These are phyloP conservation scores for Pseudomyrmex pallidus DNA, from an alignment of 1,140 invertebrate species.

Conservation along the genomic window DNA sequence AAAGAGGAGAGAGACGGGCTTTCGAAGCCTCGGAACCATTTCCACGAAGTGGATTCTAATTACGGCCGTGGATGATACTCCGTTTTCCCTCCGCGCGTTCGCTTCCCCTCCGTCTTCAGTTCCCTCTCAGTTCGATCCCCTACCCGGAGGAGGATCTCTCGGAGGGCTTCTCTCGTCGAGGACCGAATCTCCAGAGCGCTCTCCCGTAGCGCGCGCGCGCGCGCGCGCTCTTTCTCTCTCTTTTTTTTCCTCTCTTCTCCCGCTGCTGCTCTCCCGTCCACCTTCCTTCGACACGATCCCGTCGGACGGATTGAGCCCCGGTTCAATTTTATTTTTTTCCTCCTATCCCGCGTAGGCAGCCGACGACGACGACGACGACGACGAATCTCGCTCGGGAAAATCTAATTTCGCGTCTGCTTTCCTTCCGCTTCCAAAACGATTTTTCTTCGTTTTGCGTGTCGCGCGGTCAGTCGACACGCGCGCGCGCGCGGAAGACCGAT, in stretches of 20 bases:
- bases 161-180: slow-evolving; percentile 2
- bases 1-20: slow-evolving; percentile 10
- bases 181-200: slow-evolving; percentile 36
- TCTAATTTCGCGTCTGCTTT: slow-evolving; percentile 68
- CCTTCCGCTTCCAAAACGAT: slow-evolving; percentile 50
- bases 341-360: not conserved
- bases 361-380: slow-evolving; percentile 42
- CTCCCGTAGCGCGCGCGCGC: not conserved
- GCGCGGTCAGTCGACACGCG: slow-evolving; percentile 42
- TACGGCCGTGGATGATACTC: slow-evolving; percentile 72
- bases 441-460: slow-evolving; percentile 59
- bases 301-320: slow-evolving; percentile 42
- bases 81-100: slow-evolving; percentile 61
- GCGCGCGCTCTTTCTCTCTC: slow-evolving; percentile 9
- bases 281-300: slow-evolving; percentile 29
- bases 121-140: slow-evolving; percentile 32
- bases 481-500: slow-evolving; percentile 32
- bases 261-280: slow-evolving; percentile 11
- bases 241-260: not conserved
- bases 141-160: not conserved
- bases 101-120: slow-evolving; percentile 29
- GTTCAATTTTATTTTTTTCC: slow-evolving; percentile 20
- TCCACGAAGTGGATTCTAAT: slow-evolving; percentile 77
- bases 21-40: slow-evolving; percentile 67
- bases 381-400: slow-evolving; percentile 57